These are phyloP conservation scores for Epirrhoe tristata DNA, from an alignment of 2,888 invertebrate species.

Conservation along the genomic window DNA sequence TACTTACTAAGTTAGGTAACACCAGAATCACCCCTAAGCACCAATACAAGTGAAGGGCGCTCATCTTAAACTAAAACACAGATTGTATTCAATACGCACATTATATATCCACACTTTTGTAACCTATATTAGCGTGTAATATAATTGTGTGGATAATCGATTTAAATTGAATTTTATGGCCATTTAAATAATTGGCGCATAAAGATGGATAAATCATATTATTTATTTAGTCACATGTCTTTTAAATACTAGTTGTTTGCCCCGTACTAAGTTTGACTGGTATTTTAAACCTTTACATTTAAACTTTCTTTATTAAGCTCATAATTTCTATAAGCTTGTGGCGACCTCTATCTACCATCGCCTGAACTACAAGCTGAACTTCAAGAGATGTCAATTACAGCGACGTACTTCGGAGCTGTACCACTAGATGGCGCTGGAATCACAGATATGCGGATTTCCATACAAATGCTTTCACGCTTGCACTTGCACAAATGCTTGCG, in stretches of 20 bases:
- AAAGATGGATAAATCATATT: neutral
- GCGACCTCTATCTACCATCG: no score
- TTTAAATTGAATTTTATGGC: slow-evolving; percentile 25
- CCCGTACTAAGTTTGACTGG: no score
- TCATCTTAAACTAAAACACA: slow-evolving; percentile 21
- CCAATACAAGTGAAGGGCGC: slow-evolving; percentile 10
- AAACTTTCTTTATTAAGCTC: no score
- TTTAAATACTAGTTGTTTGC: neutral
- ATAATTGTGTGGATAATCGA: slow-evolving; percentile 20
- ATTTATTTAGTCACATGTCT: neutral
- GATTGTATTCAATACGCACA: neutral
- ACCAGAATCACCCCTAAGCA: slow-evolving; percentile 11
- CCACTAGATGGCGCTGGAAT: no score
- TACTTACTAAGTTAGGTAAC: slow-evolving; percentile 21
- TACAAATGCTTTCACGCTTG: no score
- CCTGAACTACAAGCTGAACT: no score
- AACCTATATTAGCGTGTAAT: slow-evolving; percentile 21
- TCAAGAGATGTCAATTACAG: no score
- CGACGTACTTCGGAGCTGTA: no score
- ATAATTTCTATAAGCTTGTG: no score
- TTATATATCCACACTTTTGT: slow-evolving; percentile 17
- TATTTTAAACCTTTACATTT: no score
- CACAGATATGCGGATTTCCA: no score
- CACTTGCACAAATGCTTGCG: no score
- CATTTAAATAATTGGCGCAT: slow-evolving; percentile 27